Conservation (phyloP, 2,888 invertebrate genomes). For the Azorinus chamasolen region DNA sequence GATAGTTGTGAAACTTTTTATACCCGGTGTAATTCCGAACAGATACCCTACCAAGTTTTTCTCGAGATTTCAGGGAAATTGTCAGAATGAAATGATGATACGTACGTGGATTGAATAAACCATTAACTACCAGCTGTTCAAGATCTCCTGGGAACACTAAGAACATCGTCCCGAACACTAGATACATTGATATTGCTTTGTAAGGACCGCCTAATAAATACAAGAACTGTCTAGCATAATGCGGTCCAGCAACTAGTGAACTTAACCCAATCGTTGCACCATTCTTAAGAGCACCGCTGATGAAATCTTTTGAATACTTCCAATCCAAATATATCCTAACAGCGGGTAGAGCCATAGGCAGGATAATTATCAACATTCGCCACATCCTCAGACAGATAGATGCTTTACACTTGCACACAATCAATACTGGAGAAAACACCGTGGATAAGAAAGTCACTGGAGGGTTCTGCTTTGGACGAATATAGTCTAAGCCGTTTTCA, state of each 20-base stretch:
- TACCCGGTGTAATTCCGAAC: constrained; percentile 26
- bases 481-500: neutral
- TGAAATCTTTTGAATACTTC: constrained; percentile 9
- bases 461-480: constrained; percentile 6
- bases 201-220: constrained; percentile 28
- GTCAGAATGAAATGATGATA: constrained; percentile 4
- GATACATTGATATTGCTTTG: constrained; percentile 24
- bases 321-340: constrained; percentile 30
- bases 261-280: constrained; percentile 41
- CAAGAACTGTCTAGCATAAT: constrained; percentile 25
- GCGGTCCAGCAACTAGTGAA: constrained; percentile 33
- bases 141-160: constrained; percentile 17
- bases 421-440: constrained; percentile 17
- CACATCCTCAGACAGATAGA: constrained; percentile 9
- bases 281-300: constrained; percentile 33
- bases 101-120: too few relatives aligned
- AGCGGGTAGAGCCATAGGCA: constrained; percentile 25
- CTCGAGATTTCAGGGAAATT: constrained; percentile 7
- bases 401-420: neutral
- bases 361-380: constrained; percentile 14
- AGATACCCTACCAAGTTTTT: constrained; percentile 12
- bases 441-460: constrained; percentile 37
- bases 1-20: constrained; percentile 26
- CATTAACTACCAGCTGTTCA: too few relatives aligned
- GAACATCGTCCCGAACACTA: constrained; percentile 28